A percentile compares a stretch with the other conserved stretches of the same genome.
Conservation (phyloP, 2,888 invertebrate species). For the Yponomeuta evonymella region DNA sequence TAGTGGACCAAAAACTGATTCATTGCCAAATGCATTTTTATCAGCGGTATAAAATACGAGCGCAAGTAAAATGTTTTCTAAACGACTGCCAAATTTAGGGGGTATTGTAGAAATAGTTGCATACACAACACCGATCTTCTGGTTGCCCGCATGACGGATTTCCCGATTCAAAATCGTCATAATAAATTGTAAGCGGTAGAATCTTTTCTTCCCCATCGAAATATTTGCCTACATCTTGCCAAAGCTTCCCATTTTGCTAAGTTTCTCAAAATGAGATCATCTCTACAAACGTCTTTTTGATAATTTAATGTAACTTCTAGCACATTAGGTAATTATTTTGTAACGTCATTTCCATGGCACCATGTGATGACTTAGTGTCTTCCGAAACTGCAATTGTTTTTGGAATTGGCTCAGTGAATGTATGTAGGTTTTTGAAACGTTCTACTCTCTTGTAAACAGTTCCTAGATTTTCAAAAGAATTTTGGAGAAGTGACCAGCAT, state of each 20-base stretch:
- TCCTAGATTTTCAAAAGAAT: too few relatives aligned
- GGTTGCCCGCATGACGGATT: background rate
- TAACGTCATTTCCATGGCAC: background rate
- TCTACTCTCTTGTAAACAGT: too few relatives aligned
- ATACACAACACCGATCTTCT: slow-evolving; percentile 4
- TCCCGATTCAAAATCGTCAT: background rate
- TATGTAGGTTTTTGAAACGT: too few relatives aligned
- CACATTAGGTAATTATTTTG: too few relatives aligned
- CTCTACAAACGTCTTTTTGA: too few relatives aligned
- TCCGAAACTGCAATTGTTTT: slow-evolving; percentile 2
- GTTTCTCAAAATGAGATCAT: too few relatives aligned
- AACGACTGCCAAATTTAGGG: background rate
- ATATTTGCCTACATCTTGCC: too few relatives aligned
- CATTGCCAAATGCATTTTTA: background rate
- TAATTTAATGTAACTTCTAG: too few relatives aligned
- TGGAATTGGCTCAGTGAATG: background rate
- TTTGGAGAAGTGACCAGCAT: too few relatives aligned
- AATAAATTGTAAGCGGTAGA: too few relatives aligned
- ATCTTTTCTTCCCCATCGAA: too few relatives aligned
- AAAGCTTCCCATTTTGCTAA: too few relatives aligned
- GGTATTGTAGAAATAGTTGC: background rate
- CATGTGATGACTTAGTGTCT: background rate
- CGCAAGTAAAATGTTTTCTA: background rate
- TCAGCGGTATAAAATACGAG: background rate
- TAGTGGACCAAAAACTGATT: background rate